phyloP scores from a whole-genome alignment of 2,888 invertebrate genomes.

The Cabera pusaria region DNA sequence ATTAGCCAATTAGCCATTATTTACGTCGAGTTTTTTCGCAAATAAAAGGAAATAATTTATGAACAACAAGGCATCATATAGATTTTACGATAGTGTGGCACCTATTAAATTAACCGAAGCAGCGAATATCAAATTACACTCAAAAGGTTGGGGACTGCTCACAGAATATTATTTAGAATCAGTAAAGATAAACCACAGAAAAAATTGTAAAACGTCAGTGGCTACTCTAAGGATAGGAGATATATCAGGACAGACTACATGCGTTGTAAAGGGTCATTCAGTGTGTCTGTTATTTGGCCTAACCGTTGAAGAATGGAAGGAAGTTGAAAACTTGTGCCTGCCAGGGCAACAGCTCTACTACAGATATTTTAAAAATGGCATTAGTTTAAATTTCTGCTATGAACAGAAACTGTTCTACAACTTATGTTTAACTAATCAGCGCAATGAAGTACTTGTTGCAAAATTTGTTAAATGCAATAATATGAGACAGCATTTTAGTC shows the following conservation, averaged over 20 bases:
- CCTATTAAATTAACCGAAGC: conserved; percentile 66
- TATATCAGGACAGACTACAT: conserved; percentile 62
- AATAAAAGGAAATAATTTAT: too few relatives aligned
- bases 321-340: conserved; percentile 60
- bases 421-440: conserved; percentile 65
- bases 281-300: conserved; percentile 66
- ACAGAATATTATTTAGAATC: conserved; percentile 71
- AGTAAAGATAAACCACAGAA: conserved; percentile 62
- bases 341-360: conserved; percentile 66
- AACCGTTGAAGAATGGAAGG: conserved; percentile 57
- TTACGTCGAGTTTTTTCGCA: too few relatives aligned
- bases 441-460: conserved; percentile 53
- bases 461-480: conserved; percentile 60
- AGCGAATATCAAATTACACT: conserved; percentile 47
- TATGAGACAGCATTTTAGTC: conserved; percentile 58
- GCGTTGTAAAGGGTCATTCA: conserved; percentile 57
- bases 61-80: conserved; percentile 35
- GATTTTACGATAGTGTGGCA: conserved; percentile 44
- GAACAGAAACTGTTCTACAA: conserved; percentile 75
- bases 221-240: conserved; percentile 67
- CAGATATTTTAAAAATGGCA: conserved; percentile 69
- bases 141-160: conserved; percentile 63
- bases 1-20: too few relatives aligned
- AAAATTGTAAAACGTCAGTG: conserved; percentile 45
- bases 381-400: conserved; percentile 52